Conservation (phyloP, 2,797 vertebrate species). For the Macropodus opercularis region DNA sequence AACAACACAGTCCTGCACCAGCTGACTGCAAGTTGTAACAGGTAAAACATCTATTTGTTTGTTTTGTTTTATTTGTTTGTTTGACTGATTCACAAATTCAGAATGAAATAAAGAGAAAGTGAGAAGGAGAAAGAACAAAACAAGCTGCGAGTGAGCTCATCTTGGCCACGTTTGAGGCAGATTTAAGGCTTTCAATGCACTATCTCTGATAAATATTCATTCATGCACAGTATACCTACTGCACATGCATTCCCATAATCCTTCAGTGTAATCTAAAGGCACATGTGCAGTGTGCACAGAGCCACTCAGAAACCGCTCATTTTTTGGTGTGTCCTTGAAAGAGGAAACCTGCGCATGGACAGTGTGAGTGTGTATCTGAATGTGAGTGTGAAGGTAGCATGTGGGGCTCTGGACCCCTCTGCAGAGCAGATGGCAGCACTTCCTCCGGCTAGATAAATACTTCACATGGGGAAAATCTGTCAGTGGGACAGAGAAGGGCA, state of each 20-base stretch:
- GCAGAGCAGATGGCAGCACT: conserved; percentile 77
- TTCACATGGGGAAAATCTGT: conserved; percentile 73
- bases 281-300: not conserved
- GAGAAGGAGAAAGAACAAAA: not conserved
- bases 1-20: not conserved
- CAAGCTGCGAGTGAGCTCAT: not conserved
- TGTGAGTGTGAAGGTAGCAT: conserved; percentile 48
- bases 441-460: conserved; percentile 78
- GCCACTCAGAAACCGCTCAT: not conserved
- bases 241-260: not conserved
- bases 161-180: not conserved
- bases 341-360: conserved; percentile 11
- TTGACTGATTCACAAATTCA: no score
- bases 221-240: not conserved
- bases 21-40: no score
- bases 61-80: no score
- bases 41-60: no score
- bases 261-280: conserved; percentile 1
- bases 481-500: conserved; percentile 65
- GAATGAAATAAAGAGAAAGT: conserved; percentile 2
- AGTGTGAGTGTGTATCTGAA: conserved; percentile 23
- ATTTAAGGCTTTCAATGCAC: not conserved
- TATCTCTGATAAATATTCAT: conserved; percentile 1
- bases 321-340: conserved; percentile 47
- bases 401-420: conserved; percentile 60